Evolutionary conservation across 92 coral and sea anemone species (phyloP), one percentile per base, ranked within the genome.

Genomic region (Zoanthus sansibaricus): DNA sequence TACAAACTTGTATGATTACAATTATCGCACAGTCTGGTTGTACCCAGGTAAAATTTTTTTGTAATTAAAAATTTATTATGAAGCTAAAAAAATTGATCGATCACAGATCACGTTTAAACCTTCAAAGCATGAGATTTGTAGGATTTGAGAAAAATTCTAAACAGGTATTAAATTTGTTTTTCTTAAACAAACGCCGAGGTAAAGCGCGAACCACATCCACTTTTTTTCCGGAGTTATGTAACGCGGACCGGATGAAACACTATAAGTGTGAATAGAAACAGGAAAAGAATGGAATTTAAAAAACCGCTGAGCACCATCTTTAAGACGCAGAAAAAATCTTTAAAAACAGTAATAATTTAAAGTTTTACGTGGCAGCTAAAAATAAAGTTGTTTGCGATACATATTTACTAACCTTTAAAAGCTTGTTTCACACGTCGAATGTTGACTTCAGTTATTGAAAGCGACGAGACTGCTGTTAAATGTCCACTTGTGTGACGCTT

Each of bases 401-500:
- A 48, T 20, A 45, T 33, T 59, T 21, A 56, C 85, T 80, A 16
- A 80, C 85, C 85, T 80, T 16, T 47, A 52, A 80, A 45, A 31
- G 33, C 75, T 44, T 80, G 42, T 20, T 66, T 16, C 3, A 80
- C 85, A 44, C 85, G 44, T 49, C 37, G 25, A 1, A 66, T 46
- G 59, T 66, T 80, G 2, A 51, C 15, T 6, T 30, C 18, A 18
- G 93, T 84, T 59, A 88, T 91, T 5, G 90, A 89, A 14, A 95
- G 52, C 16, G 98, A 95, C 13, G 94, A 93, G 16, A 67, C 77
- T 13, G 88, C 92, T 33, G 91, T 93, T 55, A 95, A 77, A 75
- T 74, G 58, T n/a, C 98, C 95, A 69, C 92, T 93, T 7, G 93
- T 72, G 20, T 95, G 95, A 67, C 98, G 93, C 83, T 90, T 89